Base-by-base conservation (phyloP, 2,888 invertebrate species). In the Drosophila tanythrix region DNA sequence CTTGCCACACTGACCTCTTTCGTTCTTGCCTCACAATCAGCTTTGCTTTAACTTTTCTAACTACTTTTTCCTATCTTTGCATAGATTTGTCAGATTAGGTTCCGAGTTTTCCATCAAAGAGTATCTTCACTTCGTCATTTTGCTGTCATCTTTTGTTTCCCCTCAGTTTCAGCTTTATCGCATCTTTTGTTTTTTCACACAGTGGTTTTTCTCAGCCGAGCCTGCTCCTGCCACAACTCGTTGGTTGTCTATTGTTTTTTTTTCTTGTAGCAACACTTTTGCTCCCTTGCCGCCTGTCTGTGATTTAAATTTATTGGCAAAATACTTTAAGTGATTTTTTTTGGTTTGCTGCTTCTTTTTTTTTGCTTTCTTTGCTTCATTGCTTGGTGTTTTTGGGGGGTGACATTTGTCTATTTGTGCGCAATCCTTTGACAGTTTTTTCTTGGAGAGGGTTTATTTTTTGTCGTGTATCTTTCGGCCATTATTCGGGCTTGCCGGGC, bases 241-340 rank as follows among this genome's bases (percentile, higher is more conserved):
- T 27, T 33, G 56, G 36, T 65, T 81, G 81, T 79, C 73, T 73
- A 68, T 75, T 75, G 67, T 78, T 68, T 70, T 67, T 53, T 71
- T 73, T 59, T 53, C 36, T 29, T 38, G 2, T 1, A 27, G 27
- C 38, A 61, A 51, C 64, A 55, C 53, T 64, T 69, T 35, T 60
- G 40, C 50, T 48, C 52, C 53, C 56, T 53, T 64, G 63, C 35
- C 36, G 56, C 33, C 57, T 74, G 85, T 58, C 85, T 71, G 90
- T 88, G 90, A 90, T 89, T 90, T 90, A 90, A 89, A 89, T 89
- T 89, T 89, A 89, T 89, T 89, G 89, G 88, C 80, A 78, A 90
- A 90, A 91, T 90, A 79, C 85, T 91, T 90, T 78, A 89, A 90
- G 87, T 87, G 90, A 89, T 88, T 90, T 78, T 80, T 74, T 48